Conservation (phyloP, 2,888 invertebrate genomes). For the Cheilosia vernalis region DNA sequence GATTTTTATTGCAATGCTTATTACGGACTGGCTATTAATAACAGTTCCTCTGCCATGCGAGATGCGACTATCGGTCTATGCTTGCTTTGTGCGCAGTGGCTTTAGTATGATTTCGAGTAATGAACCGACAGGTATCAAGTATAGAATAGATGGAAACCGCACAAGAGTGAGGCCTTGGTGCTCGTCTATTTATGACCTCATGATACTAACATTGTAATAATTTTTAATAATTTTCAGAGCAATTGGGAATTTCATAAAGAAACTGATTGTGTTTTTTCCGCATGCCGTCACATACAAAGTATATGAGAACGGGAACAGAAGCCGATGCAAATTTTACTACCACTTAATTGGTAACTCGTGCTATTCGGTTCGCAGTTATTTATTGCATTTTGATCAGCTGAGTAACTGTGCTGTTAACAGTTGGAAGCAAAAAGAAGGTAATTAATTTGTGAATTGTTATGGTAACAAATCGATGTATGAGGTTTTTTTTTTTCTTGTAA, state of each 20-base stretch:
- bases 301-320: not conserved
- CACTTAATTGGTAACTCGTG: constrained; percentile 28
- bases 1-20: constrained; percentile 71
- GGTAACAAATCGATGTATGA: not conserved
- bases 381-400: constrained; percentile 11
- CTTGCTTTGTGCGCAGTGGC: constrained; percentile 11
- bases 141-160: constrained; percentile 28
- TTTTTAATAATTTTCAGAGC: constrained; percentile 45
- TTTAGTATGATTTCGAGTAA: constrained; percentile 37
- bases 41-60: constrained; percentile 32
- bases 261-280: not conserved
- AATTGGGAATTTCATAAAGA: constrained; percentile 45
- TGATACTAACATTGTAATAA: constrained; percentile 53
- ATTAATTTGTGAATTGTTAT: not conserved
- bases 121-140: constrained; percentile 36
- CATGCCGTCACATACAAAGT: not conserved
- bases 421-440: not conserved
- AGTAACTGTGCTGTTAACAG: not conserved
- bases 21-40: constrained; percentile 59
- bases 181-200: constrained; percentile 58
- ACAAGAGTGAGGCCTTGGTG: constrained; percentile 15
- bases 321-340: constrained; percentile 15
- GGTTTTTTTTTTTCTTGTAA: not conserved
- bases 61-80: not conserved
- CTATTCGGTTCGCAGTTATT: constrained; percentile 11